Conservation (phyloP, 2,888 invertebrate species). For the Napeogenes sylphis region DNA sequence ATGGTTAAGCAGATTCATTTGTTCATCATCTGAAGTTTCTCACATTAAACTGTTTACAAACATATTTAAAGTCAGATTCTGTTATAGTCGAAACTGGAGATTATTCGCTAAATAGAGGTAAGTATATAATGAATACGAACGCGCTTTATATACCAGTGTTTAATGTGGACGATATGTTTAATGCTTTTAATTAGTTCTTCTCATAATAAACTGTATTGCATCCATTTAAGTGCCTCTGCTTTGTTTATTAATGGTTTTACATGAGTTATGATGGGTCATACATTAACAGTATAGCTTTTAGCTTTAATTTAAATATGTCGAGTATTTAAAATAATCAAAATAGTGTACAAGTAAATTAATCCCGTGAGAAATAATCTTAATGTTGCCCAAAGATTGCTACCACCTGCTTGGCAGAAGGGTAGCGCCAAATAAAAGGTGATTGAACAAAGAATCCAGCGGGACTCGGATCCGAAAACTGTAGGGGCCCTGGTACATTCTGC, state of each 20-base stretch:
- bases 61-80: slow-evolving; percentile 56
- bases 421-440: slow-evolving; percentile 24
- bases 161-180: slow-evolving; percentile 10
- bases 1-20: slow-evolving; percentile 13
- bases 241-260: slow-evolving; percentile 1
- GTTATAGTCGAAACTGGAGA: slow-evolving; percentile 37
- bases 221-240: slow-evolving; percentile 3
- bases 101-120: slow-evolving; percentile 37
- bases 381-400: slow-evolving; percentile 27
- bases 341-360: slow-evolving; percentile 14
- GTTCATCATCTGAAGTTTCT: too few relatives aligned
- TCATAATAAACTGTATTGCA: slow-evolving; percentile 7
- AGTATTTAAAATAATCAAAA: background rate
- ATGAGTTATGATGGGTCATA: background rate
- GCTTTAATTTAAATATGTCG: background rate
- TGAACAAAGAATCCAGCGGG: slow-evolving; percentile 24
- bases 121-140: slow-evolving; percentile 22
- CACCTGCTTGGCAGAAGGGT: slow-evolving; percentile 31
- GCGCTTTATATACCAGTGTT: slow-evolving; percentile 9
- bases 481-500: slow-evolving; percentile 11
- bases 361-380: slow-evolving; percentile 31
- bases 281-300: background rate
- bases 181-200: slow-evolving; percentile 9
- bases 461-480: slow-evolving; percentile 11
- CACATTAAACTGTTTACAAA: slow-evolving; percentile 45